Evolutionary conservation across 2,797 vertebrate genomes (phyloP), one percentile per base, ranked within the genome.

Genomic region (Acropternis orthonyx): DNA sequence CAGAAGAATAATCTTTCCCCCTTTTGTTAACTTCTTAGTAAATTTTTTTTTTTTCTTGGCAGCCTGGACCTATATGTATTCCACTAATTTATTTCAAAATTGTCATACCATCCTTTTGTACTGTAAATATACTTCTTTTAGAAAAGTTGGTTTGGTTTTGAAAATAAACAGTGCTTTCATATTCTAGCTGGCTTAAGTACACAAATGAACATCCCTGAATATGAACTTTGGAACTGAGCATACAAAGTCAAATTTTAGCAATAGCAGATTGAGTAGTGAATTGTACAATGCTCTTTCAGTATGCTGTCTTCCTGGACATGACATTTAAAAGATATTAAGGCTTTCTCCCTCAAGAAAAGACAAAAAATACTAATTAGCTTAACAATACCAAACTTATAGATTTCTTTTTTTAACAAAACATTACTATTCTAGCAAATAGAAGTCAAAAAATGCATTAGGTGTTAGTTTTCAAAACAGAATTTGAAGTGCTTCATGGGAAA

Each of bases 121-220:
- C 41, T 17, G 24, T 14, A 93, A 92, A 56, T 36, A 36, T 8
- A 36, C 0, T 2, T 37, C 14, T 56, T 75, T 81, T 14, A 4
- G 28, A 61, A 37, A 74, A 90, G 17, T 26, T 1, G 1, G 26
- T 79, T 55, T 36, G 8, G 8, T 92, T 92, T 69, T 36, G 7
- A 54, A 79, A 76, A 84, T 43, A 66, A 91, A 73, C 4, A 41
- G 7, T 67, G 5, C 4, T 82, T 32, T 55, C 22, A 61, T 34
- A 58, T 54, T 61, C 27, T 65, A 49, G 4, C 0, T 0, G 16
- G 5, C 23, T 78, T 56, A 65, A 69, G 10, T n/a, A 54, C 1
- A 16, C 10, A 34, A 32, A 14, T 79, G 15, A 93, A 58, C 21
- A 44, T 59, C 18, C 6, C 18, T 55, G 26, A 54, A 28, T 37